Base-by-base conservation (phyloP, 2,113 vertebrate genomes). In the Triplophysa rosa region DNA sequence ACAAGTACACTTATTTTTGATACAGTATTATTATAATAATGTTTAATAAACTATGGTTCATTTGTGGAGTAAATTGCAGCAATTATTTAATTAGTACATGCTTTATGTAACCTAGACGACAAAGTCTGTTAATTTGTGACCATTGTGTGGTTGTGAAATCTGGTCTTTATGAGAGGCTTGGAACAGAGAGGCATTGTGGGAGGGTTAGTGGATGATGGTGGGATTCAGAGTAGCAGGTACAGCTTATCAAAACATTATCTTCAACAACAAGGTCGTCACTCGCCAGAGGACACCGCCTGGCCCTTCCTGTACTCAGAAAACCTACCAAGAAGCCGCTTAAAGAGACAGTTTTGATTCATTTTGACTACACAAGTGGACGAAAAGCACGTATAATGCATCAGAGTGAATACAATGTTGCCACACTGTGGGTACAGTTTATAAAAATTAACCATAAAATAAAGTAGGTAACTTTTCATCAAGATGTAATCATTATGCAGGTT, bases 191-290 rank as follows among this genome's bases (percentile, higher is more conserved):
- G 70, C 63, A 67, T 12, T 47, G 79, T 72, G 79, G 69, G 69
- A 14, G 79, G 47, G 49, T 13, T 45, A 3, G 65, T 61, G 66
- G 37, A 66, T 14, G 61, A 68, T 68, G 71, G 37, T 52, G 21
- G 54, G 64, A 75, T 62, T 26, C 26, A 62, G 74, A 17, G 13
- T 3, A 77, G 45, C 74, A 65, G 74, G 72, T 52, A 64, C 52
- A 61, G 45, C 75, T 82, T 77, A 82, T 82, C 58, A 77, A 82
- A 82, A 82, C 59, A 69, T 65, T 47, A 76, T 82, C 80, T 77
- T 14, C 29, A 45, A 75, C 79, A 80, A 52, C 73, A 77, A 77
- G 80, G 73, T 82, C 66, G 68, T 45, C 70, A 29, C 40, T 80
- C 9, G 26, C 23, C 14, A 61, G 63, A 80, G 79, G 71, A 80